Percentiles rank a stretch among this genome's conserved stretches.
Conservation (phyloP, 2,797 vertebrate genomes). For the Gorsachius magnificus region DNA sequence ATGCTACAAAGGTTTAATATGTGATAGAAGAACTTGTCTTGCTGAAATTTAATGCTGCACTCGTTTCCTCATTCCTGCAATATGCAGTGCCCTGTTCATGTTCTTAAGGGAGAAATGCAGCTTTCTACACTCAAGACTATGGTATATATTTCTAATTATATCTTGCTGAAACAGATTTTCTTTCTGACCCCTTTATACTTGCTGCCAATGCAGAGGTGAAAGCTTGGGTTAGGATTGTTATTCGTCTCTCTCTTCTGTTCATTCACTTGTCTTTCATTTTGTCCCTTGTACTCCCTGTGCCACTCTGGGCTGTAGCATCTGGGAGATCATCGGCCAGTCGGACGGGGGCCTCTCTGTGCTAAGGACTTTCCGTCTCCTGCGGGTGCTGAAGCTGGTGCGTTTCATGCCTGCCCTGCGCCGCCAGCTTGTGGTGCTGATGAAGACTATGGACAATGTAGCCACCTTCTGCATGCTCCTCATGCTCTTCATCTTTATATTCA, state of each 20-base stretch:
- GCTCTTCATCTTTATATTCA: constrained; percentile 98
- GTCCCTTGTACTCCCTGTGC: not conserved
- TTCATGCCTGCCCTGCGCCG: constrained; percentile 96
- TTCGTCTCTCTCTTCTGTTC: not conserved
- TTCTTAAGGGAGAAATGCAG: not conserved
- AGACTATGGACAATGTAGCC: constrained; percentile 99
- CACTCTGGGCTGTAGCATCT: constrained; percentile 77
- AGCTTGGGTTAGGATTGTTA: not conserved
- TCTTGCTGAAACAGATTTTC: not conserved
- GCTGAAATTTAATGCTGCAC: not conserved
- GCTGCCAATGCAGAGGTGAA: not conserved
- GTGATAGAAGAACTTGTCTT: not conserved
- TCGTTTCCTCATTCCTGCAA: not conserved
- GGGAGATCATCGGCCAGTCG: constrained; percentile 93
- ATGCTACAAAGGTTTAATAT: not conserved
- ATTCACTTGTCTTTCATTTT: not conserved
- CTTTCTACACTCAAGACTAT: not conserved
- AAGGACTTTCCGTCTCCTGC: constrained; percentile 91
- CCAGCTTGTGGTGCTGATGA: constrained; percentile 97
- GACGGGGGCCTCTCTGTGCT: constrained; percentile 93
- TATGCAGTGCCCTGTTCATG: not conserved
- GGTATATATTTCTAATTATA: not conserved
- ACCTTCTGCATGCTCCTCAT: constrained; percentile 99
- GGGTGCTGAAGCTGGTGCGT: constrained; percentile 94
- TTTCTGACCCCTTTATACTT: not conserved